Evolutionary conservation across 2,113 vertebrate genomes (phyloP).

Genomic region (Anoura caudifer): DNA sequence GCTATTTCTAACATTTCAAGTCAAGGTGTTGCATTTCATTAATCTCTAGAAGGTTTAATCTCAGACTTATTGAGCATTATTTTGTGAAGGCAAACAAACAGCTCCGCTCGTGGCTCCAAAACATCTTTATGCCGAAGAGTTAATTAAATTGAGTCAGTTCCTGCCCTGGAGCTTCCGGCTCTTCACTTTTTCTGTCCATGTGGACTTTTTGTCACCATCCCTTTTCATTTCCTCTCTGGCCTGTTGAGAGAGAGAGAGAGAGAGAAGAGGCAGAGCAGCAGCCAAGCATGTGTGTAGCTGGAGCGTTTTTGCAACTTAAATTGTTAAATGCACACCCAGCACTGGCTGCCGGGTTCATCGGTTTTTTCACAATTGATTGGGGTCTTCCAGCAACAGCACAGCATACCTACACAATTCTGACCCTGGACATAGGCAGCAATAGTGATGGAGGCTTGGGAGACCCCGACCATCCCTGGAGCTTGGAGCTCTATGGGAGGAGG

Average conservation of each 20-base stretch:
- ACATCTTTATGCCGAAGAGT: conserved; percentile 55
- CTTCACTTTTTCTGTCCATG: conserved; percentile 58
- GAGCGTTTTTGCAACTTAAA: conserved; percentile 55
- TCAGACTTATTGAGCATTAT: conserved; percentile 60
- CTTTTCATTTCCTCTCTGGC: conserved; percentile 65
- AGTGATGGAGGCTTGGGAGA: neutral
- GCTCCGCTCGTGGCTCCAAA: neutral
- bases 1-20: conserved; percentile 47
- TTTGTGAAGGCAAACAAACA: conserved; percentile 62
- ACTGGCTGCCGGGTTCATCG: neutral
- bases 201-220: conserved; percentile 69
- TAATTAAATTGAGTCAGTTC: conserved; percentile 67
- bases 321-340: neutral
- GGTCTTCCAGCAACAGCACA: conserved; percentile 17
- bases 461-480: neutral
- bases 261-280: neutral
- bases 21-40: conserved; percentile 62
- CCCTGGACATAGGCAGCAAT: neutral
- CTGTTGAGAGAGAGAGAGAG: neutral
- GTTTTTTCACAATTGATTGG: neutral
- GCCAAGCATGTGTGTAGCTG: neutral
- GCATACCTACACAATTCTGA: neutral
- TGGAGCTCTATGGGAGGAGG: neutral
- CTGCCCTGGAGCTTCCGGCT: conserved; percentile 54
- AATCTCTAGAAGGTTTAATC: conserved; percentile 58